These are phyloP conservation scores for Andricus grossulariae DNA, from an alignment of 1,140 invertebrate genomes.

Conservation along the genomic window DNA sequence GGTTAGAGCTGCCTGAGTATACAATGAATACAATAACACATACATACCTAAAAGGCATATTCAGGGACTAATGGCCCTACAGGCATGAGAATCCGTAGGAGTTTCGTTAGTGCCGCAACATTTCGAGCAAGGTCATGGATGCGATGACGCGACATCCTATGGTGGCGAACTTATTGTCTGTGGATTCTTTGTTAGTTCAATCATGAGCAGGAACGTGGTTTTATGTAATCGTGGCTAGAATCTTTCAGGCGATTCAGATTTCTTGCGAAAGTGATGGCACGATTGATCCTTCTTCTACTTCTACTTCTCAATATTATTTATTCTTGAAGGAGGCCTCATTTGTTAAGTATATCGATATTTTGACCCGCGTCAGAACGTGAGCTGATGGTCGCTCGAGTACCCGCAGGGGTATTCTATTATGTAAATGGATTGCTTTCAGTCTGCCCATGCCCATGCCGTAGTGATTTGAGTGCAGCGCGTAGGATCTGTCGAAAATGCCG, in stretches of 20 bases:
- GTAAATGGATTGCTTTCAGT: constrained; percentile 6
- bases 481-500: constrained; percentile 15
- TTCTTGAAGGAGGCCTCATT: background rate
- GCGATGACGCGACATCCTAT: constrained; percentile 17
- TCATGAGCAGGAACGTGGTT: constrained; percentile 4
- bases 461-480: constrained; percentile 4
- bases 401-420: constrained; percentile 20
- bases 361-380: background rate
- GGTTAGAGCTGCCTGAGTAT: too few species aligned
- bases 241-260: constrained; percentile 14
- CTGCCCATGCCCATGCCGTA: too few species aligned
- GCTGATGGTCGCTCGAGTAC: background rate
- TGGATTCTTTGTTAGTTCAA: constrained; percentile 17
- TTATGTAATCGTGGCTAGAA: background rate
- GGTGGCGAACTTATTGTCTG: constrained; percentile 13
- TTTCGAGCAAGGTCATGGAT: constrained; percentile 38
- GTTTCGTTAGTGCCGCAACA: constrained; percentile 3
- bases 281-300: constrained; percentile 17
- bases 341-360: constrained; percentile 18
- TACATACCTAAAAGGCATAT: too few species aligned
- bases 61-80: too few species aligned
- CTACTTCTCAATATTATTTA: background rate
- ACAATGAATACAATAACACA: too few species aligned
- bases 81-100: background rate
- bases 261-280: constrained; percentile 1